Base-by-base conservation (phyloP, 2,113 vertebrate genomes). In the Cebidichthys violaceus region DNA sequence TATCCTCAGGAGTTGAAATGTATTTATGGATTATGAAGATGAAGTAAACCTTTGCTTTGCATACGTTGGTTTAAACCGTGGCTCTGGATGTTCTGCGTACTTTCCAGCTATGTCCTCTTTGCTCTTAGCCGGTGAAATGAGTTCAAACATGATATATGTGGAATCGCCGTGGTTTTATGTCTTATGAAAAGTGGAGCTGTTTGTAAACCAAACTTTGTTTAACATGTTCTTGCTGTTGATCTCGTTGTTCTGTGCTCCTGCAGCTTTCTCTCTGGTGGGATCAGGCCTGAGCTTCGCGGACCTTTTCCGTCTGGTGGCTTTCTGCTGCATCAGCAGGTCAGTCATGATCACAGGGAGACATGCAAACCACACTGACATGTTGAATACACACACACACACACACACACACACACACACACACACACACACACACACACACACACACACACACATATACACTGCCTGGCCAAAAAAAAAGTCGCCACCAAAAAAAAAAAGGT, bases 311-410 rank as follows among this genome's bases (percentile, higher is more conserved):
- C 96, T 99, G 76, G 95, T 99, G 84, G 97, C 98, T 66, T 99
- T 99, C 94, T 99, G 98, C 95, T 99, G 98, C 92, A 97, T 99
- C 92, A 99, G 97, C 96, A 98, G 98, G 98, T 61, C 4, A 60
- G 37, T n/a, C 20, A 33, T 35, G n/a, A 55, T 66, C 18, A 50
- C 59, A 64, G 20, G 18, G 45, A 41, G 57, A 35, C 20, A 68
- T 66, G 33, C 15, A 29, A 64, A 52, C 37, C 59, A 41, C 33
- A 39, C 17, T 60, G 37, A 41, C 37, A 43, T 24, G 41, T 50
- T 35, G 31, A 47, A 47, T 24, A 35, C 18, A 45, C 7, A 62
- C 1, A 11, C n/a, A n/a, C n/a, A n/a, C n/a, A n/a, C n/a, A n/a
- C n/a, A n/a, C n/a, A n/a, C n/a, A n/a, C n/a, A n/a, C n/a, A n/a